These are phyloP conservation scores for Caenorhabditis sp. DNA, from an alignment of 2,888 invertebrate species.

Conservation along the genomic window DNA sequence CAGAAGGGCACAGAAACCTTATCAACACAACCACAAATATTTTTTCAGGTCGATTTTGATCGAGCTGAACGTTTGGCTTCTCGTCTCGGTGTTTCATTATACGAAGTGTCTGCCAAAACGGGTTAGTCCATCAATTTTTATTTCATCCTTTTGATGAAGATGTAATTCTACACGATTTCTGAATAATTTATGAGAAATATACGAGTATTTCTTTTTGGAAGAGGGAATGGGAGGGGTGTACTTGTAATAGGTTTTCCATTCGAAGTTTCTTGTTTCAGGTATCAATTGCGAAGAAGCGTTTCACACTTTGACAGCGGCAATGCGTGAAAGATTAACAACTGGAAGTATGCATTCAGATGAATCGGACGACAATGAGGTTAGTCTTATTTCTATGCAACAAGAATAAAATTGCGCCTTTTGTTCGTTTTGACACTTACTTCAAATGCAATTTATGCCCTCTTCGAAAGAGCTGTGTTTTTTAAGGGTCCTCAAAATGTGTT, in stretches of 20 bases:
- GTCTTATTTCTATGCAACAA: conserved; percentile 14
- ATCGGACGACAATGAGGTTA: conserved; percentile 53
- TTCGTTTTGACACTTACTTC: conserved; percentile 13
- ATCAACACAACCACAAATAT: too few relatives aligned
- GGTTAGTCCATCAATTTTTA: conserved; percentile 40
- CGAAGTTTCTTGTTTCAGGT: conserved; percentile 20
- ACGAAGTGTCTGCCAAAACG: conserved; percentile 71
- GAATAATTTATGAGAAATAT: background rate
- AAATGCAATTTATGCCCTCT: conserved; percentile 26
- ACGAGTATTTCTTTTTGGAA: too few relatives aligned
- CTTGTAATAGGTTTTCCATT: too few relatives aligned
- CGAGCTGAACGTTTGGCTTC: conserved; percentile 68
- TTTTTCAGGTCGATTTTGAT: conserved; percentile 66
- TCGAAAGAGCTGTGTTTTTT: background rate
- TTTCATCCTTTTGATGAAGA: conserved; percentile 6
- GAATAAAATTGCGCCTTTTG: background rate
- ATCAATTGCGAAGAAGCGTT: conserved; percentile 71
- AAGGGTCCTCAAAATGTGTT: background rate
- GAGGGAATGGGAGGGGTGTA: too few relatives aligned
- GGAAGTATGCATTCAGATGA: conserved; percentile 52
- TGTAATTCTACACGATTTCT: conserved; percentile 17
- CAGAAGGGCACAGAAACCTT: too few relatives aligned
- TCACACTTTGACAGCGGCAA: conserved; percentile 66
- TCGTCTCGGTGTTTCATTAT: conserved; percentile 69
- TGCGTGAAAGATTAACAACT: conserved; percentile 67